A percentile compares a stretch with the other conserved stretches of the same genome.
Evolutionary conservation across 2,888 invertebrate genomes (phyloP).

Genomic region (Trachelus iudaicus): DNA sequence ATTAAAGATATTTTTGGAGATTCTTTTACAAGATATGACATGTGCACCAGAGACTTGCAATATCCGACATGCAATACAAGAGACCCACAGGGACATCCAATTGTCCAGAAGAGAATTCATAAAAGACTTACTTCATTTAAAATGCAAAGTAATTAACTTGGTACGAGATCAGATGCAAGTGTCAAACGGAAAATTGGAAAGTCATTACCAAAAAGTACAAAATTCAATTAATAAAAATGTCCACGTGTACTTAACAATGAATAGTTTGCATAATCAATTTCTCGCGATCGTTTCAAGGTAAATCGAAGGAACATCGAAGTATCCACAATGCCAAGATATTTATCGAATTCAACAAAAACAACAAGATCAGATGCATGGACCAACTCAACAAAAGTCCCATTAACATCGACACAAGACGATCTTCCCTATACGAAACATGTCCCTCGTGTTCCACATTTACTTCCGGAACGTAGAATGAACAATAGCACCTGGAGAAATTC

Average conservation of each 20-base stretch:
- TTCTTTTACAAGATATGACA: slow-evolving; percentile 25
- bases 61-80: neutral
- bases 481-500: neutral
- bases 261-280: neutral
- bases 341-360: neutral
- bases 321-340: neutral
- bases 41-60: slow-evolving; percentile 29
- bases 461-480: neutral
- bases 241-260: neutral
- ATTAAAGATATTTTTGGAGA: neutral
- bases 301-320: neutral
- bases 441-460: neutral
- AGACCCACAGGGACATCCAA: neutral
- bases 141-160: slow-evolving; percentile 47
- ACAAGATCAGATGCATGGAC: neutral
- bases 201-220: neutral
- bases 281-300: neutral
- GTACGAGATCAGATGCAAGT: slow-evolving; percentile 45
- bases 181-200: slow-evolving; percentile 14
- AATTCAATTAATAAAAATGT: neutral
- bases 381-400: neutral
- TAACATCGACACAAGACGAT: neutral
- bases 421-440: neutral
- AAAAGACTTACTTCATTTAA: slow-evolving; percentile 39
- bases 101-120: slow-evolving; percentile 36